Evolutionary conservation across 2,888 invertebrate species (phyloP), one percentile per base, ranked within the genome.

Genomic region (Platycnemis pennipes): DNA sequence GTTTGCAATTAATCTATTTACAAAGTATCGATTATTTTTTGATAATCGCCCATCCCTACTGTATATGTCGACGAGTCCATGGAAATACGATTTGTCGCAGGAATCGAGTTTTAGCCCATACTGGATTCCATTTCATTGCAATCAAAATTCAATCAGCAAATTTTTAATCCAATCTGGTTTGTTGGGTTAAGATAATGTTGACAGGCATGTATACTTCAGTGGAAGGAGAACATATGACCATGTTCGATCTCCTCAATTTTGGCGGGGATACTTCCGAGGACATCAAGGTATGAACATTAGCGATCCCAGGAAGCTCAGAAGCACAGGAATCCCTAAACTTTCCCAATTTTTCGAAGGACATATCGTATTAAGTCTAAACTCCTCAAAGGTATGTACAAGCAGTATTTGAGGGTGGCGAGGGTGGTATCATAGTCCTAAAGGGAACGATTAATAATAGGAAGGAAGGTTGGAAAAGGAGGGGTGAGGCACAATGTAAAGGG

Each of bases 401-500:
- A 77, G 31, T 31, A 77, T 37, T 0, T 7, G 8, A 31, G 26
- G 11, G 31, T 13, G 69, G 69, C 69, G 19, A 2, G 37, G 69
- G 37, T 31, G n/a, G 37, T 8, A 37, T 63, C 63, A 16, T 4
- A 31, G 69, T 5, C 37, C 22, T 31, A 16, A 77, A 77, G 69
- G 37, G 31, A 5, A 11, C 11, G 69, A 26, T 13, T 11, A 77
- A 31, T 13, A 16, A 31, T 7, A 37, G 37, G 69, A 37, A 31
- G 26, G 26, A 16, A 77, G 26, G 31, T 31, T 26, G 26, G 22
- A 26, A 77, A 77, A 22, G 63, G 63, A 2, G 63, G 5, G 56
- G 22, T 8, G 56, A 56, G 8, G 5, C 0, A 63, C 26, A 22
- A 63, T 22, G 19, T 26, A 63, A 53, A 77, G 94, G 88, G 95